Base-by-base conservation (phyloP, 1,140 invertebrate genomes). In the Diachasma alloeum region DNA sequence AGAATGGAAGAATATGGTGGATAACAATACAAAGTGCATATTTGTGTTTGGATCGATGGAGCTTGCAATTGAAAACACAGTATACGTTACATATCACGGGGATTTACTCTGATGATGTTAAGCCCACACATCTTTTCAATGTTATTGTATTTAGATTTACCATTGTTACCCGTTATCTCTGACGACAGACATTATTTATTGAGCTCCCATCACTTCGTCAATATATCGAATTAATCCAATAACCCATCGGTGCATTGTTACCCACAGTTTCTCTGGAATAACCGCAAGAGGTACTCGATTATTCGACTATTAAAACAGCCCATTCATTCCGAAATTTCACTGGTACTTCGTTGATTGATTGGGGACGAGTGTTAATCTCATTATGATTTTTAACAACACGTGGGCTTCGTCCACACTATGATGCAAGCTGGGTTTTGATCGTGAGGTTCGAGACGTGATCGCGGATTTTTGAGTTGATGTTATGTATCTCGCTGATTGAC, bases 21-120 rank as follows among this genome's bases (percentile, higher is more conserved):
- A 56, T 56, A 22, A 22, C 48, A 56, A 56, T 22, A 66, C 36
- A 68, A 39, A 68, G 11, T 68, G 66, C 31, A 39, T 68, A 68
- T 68, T 68, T 37, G 66, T 68, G 36, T 68, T 68, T n/a, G 36
- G 26, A 66, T 66, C 59, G 59, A 66, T 66, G 5, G 24, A 31
- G 59, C 26, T 31, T 66, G 22, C 59, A 66, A 66, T 66, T 66
- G 22, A 31, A 66, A 66, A 66, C 24, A 31, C 1, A 13, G 59
- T 26, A 26, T 31, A 31, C 15, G 59, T 31, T 66, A 66, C 59
- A 66, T 31, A 31, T 24, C 59, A 66, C 59, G 26, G 22, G 24
- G 59, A 66, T 26, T 66, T 66, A 31, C 59, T 15, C 59, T 66
- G 31, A 66, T 66, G 31, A 66, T 66, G 59, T 66, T 31, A 13